Percentiles rank a stretch among this genome's conserved stretches.
phyloP scores from a whole-genome alignment of 1,140 invertebrate species.

The Drosophila lacteicornis region DNA sequence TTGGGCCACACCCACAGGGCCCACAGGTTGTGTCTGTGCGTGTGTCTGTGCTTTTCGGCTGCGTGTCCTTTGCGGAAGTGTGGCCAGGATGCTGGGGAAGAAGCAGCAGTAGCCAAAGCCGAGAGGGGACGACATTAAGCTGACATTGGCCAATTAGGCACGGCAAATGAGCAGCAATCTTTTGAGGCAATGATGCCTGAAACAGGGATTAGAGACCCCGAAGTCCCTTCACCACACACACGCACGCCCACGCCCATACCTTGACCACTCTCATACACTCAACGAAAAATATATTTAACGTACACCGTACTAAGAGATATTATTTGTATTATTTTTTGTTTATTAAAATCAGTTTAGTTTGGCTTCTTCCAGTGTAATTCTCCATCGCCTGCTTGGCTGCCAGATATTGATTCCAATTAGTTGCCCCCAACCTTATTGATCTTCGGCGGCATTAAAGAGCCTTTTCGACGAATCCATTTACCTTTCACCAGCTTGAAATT shows the following conservation, averaged over 20 bases:
- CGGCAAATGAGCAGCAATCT: conserved; percentile 81
- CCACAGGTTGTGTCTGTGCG: conserved; percentile 20
- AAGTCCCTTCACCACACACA: conserved; percentile 1
- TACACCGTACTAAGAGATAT: too few relatives aligned
- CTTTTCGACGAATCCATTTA: conserved; percentile 39
- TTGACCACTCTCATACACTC: conserved; percentile 29
- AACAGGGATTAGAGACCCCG: conserved; percentile 46
- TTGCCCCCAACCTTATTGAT: conserved; percentile 23
- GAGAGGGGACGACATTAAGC: conserved; percentile 69
- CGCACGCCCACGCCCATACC: conserved; percentile 30
- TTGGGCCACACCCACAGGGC: conserved; percentile 54
- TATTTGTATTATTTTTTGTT: background rate
- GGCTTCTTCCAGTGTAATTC: conserved; percentile 18
- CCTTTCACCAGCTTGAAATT: conserved; percentile 36
- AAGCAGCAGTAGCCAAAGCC: conserved; percentile 7
- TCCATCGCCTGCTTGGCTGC: background rate
- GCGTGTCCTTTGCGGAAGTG: conserved; percentile 50
- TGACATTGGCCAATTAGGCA: conserved; percentile 80
- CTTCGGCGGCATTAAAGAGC: conserved; percentile 37
- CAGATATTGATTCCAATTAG: conserved; percentile 46
- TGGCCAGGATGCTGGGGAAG: conserved; percentile 13
- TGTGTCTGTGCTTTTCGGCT: background rate
- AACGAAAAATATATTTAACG: conserved; percentile 20
- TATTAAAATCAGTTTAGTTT: background rate
- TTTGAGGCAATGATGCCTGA: conserved; percentile 78